Evolutionary conservation across 2,888 invertebrate genomes (phyloP).

Genomic region (Pollenia angustigena): DNA sequence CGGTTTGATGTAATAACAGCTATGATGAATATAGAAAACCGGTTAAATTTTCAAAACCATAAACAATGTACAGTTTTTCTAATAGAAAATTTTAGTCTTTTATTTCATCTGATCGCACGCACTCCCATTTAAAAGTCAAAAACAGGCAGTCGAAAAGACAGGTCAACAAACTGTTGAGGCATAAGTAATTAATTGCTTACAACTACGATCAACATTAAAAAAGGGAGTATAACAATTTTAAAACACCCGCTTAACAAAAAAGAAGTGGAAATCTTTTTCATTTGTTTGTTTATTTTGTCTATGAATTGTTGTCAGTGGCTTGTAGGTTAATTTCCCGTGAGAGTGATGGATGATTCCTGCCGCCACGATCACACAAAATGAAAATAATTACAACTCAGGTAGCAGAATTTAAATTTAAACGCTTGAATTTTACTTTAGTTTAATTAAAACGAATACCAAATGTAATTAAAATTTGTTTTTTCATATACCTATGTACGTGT

Average conservation of each 20-base stretch:
- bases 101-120: conserved; percentile 21
- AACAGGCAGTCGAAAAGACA: neutral
- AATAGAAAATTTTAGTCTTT: conserved; percentile 45
- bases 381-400: neutral
- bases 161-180: conserved; percentile 49
- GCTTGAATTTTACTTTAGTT: too few species aligned
- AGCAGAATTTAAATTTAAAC: neutral
- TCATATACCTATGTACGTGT: conserved; percentile 26
- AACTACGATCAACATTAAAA: neutral
- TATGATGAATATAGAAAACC: conserved; percentile 40
- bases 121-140: neutral
- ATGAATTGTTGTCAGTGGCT: neutral
- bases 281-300: conserved; percentile 30
- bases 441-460: too few species aligned
- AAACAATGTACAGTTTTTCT: conserved; percentile 65
- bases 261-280: neutral
- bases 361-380: neutral
- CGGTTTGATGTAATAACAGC: conserved; percentile 49
- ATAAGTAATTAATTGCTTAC: conserved; percentile 26
- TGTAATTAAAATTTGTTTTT: too few species aligned
- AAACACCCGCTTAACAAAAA: conserved; percentile 6
- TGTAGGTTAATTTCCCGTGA: conserved; percentile 22
- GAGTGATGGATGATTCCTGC: neutral
- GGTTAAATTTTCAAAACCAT: conserved; percentile 34
- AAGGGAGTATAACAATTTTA: conserved; percentile 5